These are phyloP conservation scores for Scopus umbretta DNA, from an alignment of 2,113 vertebrate species.

Conservation along the genomic window DNA sequence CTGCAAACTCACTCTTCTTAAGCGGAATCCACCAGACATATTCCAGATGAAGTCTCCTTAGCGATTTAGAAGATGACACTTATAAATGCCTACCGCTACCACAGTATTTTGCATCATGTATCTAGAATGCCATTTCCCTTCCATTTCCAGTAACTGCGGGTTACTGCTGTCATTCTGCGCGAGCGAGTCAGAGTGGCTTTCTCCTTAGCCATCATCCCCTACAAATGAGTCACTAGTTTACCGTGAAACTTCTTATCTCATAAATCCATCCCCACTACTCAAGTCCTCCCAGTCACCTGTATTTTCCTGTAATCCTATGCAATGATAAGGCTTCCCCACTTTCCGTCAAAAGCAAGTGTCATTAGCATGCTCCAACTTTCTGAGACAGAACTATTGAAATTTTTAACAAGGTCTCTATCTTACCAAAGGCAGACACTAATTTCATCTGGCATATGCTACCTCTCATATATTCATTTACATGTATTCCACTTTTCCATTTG, in stretches of 20 bases:
- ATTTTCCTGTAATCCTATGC: background rate
- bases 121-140: background rate
- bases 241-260: background rate
- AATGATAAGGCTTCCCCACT: background rate
- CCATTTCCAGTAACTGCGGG: no score
- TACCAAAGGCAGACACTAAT: slow-evolving; percentile 7
- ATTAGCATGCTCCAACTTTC: background rate
- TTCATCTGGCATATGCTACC: background rate
- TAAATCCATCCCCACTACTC: background rate
- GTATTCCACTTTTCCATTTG: background rate
- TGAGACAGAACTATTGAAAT: background rate
- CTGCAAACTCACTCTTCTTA: background rate
- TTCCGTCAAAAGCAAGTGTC: background rate
- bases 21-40: background rate
- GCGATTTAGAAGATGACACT: background rate
- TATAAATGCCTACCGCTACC: background rate
- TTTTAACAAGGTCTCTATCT: slow-evolving; percentile 4
- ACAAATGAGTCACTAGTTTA: background rate
- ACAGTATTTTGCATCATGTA: background rate
- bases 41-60: background rate
- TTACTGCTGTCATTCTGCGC: background rate
- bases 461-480: background rate
- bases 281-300: background rate
- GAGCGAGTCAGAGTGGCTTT: background rate
- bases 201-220: background rate